Base-by-base conservation (phyloP, 2,888 invertebrate species). In the Volucella inflata region DNA sequence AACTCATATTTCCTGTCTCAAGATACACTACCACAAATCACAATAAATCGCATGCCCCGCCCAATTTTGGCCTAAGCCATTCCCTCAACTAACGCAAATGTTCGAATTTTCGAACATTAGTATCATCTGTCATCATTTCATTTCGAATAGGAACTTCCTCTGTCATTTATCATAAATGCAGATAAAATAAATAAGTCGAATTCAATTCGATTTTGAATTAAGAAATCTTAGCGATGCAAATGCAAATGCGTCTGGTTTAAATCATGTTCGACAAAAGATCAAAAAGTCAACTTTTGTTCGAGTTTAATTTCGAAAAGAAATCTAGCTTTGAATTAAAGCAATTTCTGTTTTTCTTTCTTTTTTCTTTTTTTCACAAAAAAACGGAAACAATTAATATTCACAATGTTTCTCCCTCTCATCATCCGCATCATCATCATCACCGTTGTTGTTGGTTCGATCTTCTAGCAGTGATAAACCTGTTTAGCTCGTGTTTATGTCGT, bases 331-430 rank as follows among this genome's bases (percentile, higher is more conserved):
- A 59, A 64, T 42, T 42, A 51, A 62, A 62, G 14, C 36, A 48
- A 30, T 6, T 30, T 30, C 30, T 30, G 30, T 30, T 30, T 30
- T 30, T 6, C 21, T 30, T 30, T 30, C 30, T 30, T 30, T 30
- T 6, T 30, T 30, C 36, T 62, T 60, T 74, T 38, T 11, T 38
- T 17, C n/a, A 64, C 30, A 11, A 42, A 62, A 48, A 74, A 80
- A 75, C 81, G 81, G 81, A 82, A 82, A 82, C 64, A 77, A 82
- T 82, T 82, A 71, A 77, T 82, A 71, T 77, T 82, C 71, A 81
- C 77, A 77, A 30, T 77, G 51, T 68, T 51, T 65, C 70, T 74
- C 64, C 30, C 65, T 65, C 55, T 65, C 57, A 55, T 48, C 72
- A 30, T 30, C 30, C 30, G 30, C 30, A 30, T 30, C 30, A 6